A percentile compares a stretch with the other conserved stretches of the same genome.
Evolutionary conservation across 2,113 vertebrate species (phyloP).

Genomic region (Ovis canadensis): DNA sequence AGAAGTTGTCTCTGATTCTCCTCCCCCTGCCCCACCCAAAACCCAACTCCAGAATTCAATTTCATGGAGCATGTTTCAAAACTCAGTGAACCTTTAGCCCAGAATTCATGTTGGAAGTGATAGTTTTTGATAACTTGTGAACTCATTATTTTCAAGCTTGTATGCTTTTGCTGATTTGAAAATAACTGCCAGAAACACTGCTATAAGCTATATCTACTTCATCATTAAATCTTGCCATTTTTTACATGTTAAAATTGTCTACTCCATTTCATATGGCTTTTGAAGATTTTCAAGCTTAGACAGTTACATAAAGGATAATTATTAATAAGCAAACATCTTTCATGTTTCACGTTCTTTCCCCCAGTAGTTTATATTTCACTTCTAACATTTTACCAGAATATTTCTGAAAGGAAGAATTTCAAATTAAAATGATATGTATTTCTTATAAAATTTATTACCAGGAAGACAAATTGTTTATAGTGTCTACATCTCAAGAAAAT

Average conservation of each 20-base stretch:
- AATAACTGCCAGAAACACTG: not conserved
- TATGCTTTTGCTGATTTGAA: not conserved
- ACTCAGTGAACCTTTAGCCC: not conserved
- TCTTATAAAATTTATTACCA: not conserved
- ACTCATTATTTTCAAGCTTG: slow-evolving; percentile 14
- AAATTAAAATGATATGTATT: not conserved
- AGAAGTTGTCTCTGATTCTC: not conserved
- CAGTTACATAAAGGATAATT: not conserved
- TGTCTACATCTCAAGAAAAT: not conserved
- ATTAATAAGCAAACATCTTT: not conserved
- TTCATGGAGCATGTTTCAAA: not conserved
- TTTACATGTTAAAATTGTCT: not conserved
- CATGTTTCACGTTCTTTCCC: not conserved
- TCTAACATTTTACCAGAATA: not conserved
- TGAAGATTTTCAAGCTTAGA: not conserved
- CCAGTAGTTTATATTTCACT: not conserved
- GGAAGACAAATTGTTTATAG: not conserved
- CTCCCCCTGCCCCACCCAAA: not conserved
- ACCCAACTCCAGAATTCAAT: not conserved
- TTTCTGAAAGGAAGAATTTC: not conserved
- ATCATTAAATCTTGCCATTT: not conserved
- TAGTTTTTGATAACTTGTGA: not conserved
- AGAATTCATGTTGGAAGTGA: not conserved
- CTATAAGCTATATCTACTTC: not conserved
- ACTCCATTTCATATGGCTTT: not conserved